Conservation (phyloP, 2,888 invertebrate species). For the Drosophila mulleri region DNA sequence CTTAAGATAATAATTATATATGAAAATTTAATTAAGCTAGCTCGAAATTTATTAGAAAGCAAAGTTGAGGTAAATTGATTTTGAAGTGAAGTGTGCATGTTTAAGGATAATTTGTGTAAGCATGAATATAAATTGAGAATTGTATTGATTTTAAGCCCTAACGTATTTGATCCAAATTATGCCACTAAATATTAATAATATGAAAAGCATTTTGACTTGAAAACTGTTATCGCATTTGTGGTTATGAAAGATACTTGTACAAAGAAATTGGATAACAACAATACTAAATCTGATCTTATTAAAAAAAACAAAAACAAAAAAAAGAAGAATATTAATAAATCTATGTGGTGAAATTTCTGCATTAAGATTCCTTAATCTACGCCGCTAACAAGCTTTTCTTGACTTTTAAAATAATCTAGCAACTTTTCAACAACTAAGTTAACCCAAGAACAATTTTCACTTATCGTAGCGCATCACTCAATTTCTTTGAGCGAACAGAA, state of each 20-base stretch:
- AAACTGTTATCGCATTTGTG: too few species aligned
- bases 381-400: neutral
- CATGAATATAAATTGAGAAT: neutral
- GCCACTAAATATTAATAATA: too few species aligned
- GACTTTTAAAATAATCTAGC: neutral
- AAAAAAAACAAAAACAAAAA: too few species aligned
- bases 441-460: conserved; percentile 46
- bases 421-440: conserved; percentile 4
- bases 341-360: neutral
- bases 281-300: too few species aligned
- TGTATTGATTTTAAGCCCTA: neutral
- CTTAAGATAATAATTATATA: conserved; percentile 8
- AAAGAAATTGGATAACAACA: too few species aligned
- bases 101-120: neutral
- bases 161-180: too few species aligned
- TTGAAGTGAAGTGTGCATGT: neutral
- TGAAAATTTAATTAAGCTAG: neutral
- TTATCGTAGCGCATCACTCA: conserved; percentile 48
- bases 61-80: conserved; percentile 1
- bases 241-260: too few species aligned
- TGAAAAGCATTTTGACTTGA: too few species aligned
- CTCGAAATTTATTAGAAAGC: neutral
- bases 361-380: conserved; percentile 9
- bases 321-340: neutral
- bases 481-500: conserved; percentile 34